phyloP scores from a whole-genome alignment of 92 coral and sea anemone genomes.

The Phenganax subtilis region DNA sequence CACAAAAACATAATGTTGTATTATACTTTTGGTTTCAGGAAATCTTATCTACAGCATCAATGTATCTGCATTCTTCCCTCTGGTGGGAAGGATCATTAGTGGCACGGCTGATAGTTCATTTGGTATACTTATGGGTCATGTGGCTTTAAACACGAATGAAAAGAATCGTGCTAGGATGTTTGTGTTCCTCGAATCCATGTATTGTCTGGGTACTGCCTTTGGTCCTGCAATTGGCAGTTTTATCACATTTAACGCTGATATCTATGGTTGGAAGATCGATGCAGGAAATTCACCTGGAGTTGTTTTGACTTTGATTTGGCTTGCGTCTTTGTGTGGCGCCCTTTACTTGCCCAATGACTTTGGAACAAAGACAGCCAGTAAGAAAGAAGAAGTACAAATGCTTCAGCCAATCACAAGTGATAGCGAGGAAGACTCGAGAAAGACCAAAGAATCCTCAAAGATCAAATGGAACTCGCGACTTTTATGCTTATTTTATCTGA shows the following conservation, averaged over 20 bases:
- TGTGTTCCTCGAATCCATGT: background rate
- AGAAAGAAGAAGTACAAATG: background rate
- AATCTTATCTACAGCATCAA: no score
- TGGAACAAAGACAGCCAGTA: background rate
- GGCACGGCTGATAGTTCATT: background rate
- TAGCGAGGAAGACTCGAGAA: background rate
- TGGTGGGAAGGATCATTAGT: background rate
- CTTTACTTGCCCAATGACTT: slow-evolving; percentile 1
- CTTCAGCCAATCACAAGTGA: background rate
- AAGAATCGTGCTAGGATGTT: background rate
- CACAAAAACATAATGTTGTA: no score
- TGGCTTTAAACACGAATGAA: background rate
- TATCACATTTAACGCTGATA: background rate
- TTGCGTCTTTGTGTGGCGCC: background rate
- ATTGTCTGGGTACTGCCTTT: background rate
- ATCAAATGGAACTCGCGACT: background rate
- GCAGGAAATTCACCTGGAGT: slow-evolving; percentile 34
- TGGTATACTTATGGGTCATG: background rate
- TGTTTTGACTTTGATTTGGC: background rate
- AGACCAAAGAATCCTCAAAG: background rate
- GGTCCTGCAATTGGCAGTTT: background rate
- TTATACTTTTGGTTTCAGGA: no score
- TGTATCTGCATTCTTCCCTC: background rate
- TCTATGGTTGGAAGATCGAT: slow-evolving; percentile 14
- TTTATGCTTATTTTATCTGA: slow-evolving; percentile 5